Base-by-base conservation (phyloP, 2,113 vertebrate genomes). In the Ceyx cyanopectus region DNA sequence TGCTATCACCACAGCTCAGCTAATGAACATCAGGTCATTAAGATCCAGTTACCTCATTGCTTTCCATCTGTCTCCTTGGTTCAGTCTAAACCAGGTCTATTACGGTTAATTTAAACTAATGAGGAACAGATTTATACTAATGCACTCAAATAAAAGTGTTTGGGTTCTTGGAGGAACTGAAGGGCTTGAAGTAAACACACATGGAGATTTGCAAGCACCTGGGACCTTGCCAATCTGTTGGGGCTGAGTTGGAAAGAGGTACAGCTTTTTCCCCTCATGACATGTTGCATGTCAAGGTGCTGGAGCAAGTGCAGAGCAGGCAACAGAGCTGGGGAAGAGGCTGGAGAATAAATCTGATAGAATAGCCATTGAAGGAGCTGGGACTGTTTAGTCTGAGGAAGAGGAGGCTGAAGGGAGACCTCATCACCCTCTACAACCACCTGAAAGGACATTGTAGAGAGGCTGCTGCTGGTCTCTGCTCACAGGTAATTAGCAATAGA, bases 201-300 rank as follows among this genome's bases (percentile, higher is more conserved):
- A 6, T 0, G 6, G 69, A 32, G 43, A 9, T 45, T n/a, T 67
- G 10, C 0, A 2, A 40, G 20, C 1, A 0, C n/a, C 9, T 75
- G 40, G 61, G n/a, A 29, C 40, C 2, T 30, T 26, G 54, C 14
- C 21, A 37, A 4, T 15, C 73, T 56, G 40, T 46, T 30, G 70
- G 45, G 23, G 6, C 60, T 37, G 20, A 69, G 18, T 22, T 81
- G 22, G 24, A 43, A 45, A 41, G 41, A 66, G 23, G 40, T 40
- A 4, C 50, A 69, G 6, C 7, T 48, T 48, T 37, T 90, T 88
- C 40, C 14, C 17, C 6, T 56, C 24, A 48, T 24, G 23, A 10
- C 1, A 1, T 8, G 7, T 66, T 72, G 12, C 6, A 37, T 45
- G 18, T 16, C 37, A 37, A 37, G 37, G 37, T 37, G 37, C 37